Base-by-base conservation (phyloP, 2,797 vertebrate genomes). In the Pipistrellus pygmaeus region DNA sequence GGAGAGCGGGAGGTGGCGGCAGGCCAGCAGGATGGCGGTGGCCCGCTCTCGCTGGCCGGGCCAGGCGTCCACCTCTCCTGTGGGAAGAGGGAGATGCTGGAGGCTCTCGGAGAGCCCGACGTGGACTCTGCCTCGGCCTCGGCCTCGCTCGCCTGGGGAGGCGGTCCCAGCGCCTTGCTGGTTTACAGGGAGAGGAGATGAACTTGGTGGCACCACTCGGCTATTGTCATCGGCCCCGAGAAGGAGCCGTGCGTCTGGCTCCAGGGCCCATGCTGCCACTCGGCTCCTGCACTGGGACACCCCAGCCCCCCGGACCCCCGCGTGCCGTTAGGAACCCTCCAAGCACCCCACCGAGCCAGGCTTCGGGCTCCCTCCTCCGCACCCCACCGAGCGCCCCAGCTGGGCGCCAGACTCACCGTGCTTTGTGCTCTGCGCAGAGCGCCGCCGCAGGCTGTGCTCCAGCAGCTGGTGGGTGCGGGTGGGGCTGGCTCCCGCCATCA, bases 401-500 rank as follows among this genome's bases (percentile, higher is more conserved):
- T 1, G 25, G 53, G 60, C 1, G 15, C 25, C 0, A 6, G 27
- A n/a, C 97, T 75, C 62, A 98, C 98, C 98, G 14, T 98, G 98
- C 91, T 98, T 98, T 95, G 96, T 81, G 91, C 81, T 97, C 91
- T 98, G 98, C 8, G 98, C 77, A 0, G 97, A 98, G 68, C 99
- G 98, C 48, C 99, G 98, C 71, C 99, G 98, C 89, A 99, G 98
- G 97, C 99, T 99, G 98, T 99, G 99, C 97, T 99, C 99, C 98
- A 99, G 98, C 88, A 99, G 98, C 98, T 99, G 99, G 98, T 99
- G 99, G 8, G 99, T 99, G 64, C 99, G 99, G 1, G 99, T 99
- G 68, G 99, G 99, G 98, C 99, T 99, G 96, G 99, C 99, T 80
- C 99, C 99, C 0, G 99, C 99, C 99, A 99, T 99, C 97, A 99